Evolutionary conservation across 2,797 vertebrate species (phyloP), one percentile per base, ranked within the genome.

Genomic region (Epinephelus awoara): DNA sequence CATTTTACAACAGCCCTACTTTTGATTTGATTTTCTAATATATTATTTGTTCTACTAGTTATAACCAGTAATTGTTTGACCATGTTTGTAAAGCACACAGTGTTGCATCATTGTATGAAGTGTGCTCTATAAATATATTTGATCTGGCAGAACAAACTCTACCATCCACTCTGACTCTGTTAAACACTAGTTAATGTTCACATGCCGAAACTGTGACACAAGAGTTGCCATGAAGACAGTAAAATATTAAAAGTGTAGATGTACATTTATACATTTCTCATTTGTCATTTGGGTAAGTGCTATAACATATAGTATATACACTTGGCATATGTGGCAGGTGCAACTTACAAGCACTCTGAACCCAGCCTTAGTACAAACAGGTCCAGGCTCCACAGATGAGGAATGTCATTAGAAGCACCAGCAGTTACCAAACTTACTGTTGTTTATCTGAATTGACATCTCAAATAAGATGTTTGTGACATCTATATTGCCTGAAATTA

Each of bases 341-440:
- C 17, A 57, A 6, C 54, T 29, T 19, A 46, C 34, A 1, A 27
- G 9, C 50, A 25, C 21, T 49, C 12, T 40, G 18, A 80, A 70
- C 19, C 4, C 49, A 67, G 79, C 67, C 74, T 64, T 46, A 82
- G 72, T 66, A 80, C 51, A 70, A 38, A 56, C 79, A 46, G 73
- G 83, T 83, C 77, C 21, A 40, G 75, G 80, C 89, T 63, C 55
- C 79, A 86, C 71, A 80, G 51, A 57, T 63, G n/a, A 85, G 59
- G 82, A 87, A 87, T 84, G 61, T 34, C 49, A 67, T 38, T 21
- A 55, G 67, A 25, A 72, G 68, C 80, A 85, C 40, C 63, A 59
- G 63, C n/a, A 63, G 62, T 63, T 52, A 40, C 11, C 72, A 72
- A 65, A 23, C 18, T 34, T 52, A 25, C 19, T 63, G 52, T n/a